Percentiles rank a stretch among this genome's conserved stretches.
Evolutionary conservation across 2,797 vertebrate genomes (phyloP).

Genomic region (Lophotriccus pileatus): DNA sequence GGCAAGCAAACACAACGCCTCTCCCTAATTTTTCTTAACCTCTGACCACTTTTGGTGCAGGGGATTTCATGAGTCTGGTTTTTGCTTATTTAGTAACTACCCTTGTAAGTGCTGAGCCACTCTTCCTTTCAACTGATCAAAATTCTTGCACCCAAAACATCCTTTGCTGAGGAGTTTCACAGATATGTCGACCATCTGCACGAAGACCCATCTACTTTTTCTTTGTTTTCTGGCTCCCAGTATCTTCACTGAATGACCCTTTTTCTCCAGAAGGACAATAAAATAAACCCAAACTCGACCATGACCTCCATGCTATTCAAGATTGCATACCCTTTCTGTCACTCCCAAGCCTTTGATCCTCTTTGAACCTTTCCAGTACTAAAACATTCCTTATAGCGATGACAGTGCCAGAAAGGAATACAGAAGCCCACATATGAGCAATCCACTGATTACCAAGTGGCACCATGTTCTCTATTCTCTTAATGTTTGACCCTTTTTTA

Average conservation of each 20-base stretch:
- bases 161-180: not conserved
- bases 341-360: not conserved
- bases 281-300: not conserved
- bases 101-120: not conserved
- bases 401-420: not conserved
- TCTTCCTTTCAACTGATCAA: not conserved
- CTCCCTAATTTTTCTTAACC: not conserved
- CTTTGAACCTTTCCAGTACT: not conserved
- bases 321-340: not conserved
- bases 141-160: not conserved
- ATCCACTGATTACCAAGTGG: not conserved
- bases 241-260: not conserved
- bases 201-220: not conserved
- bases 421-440: not conserved
- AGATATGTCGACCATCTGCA: not conserved
- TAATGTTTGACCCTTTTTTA: not conserved
- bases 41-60: not conserved
- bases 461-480: not conserved
- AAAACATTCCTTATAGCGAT: not conserved
- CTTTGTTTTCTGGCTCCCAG: not conserved
- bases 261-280: not conserved
- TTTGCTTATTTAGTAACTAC: not conserved
- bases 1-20: not conserved
- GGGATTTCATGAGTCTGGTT: not conserved
- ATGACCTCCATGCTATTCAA: not conserved